Conservation (phyloP, 1,140 invertebrate genomes). For the Eumaeus atala region DNA sequence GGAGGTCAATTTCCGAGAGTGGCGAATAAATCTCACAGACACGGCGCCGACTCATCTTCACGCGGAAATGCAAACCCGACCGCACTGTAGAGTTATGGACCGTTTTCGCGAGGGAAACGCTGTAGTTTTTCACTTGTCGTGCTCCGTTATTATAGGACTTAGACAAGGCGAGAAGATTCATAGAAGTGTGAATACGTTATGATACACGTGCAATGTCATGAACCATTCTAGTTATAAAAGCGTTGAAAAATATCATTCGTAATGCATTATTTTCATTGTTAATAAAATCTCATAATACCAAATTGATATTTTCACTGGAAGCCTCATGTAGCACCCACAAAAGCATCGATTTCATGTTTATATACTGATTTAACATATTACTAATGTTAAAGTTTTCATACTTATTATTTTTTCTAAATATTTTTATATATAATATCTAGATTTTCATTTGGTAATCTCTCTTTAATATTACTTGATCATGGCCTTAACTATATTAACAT, state of each 20-base stretch:
- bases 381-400: neutral
- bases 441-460: no score
- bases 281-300: neutral
- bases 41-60: conserved; percentile 35
- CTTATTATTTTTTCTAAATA: no score
- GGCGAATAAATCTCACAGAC: conserved; percentile 54
- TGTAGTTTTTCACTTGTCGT: conserved; percentile 60
- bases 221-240: conserved; percentile 3
- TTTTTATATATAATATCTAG: no score
- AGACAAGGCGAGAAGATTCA: conserved; percentile 20
- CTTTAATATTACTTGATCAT: no score
- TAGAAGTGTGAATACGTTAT: conserved; percentile 7
- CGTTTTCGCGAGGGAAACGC: conserved; percentile 57
- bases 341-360: no score
- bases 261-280: neutral
- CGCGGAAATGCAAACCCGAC: conserved; percentile 50
- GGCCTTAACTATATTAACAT: no score
- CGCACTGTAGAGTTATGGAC: conserved; percentile 47
- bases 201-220: conserved; percentile 11
- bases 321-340: neutral
- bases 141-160: conserved; percentile 28
- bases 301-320: neutral
- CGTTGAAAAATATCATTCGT: neutral
- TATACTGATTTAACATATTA: no score
- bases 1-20: conserved; percentile 58